Conservation (phyloP, 2,888 invertebrate species). For the Philaethria dido region DNA sequence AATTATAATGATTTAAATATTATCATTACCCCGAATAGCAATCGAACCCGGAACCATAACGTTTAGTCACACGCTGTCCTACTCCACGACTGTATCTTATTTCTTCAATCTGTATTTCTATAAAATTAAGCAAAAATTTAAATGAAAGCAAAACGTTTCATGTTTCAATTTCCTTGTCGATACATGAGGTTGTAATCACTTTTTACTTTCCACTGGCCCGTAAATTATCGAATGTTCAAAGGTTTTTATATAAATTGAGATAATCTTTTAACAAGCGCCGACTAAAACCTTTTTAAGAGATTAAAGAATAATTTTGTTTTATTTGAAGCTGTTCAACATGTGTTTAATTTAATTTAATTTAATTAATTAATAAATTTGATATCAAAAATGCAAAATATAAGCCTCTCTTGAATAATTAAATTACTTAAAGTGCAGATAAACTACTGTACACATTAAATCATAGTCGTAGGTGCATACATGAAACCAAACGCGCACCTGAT, state of each 20-base stretch:
- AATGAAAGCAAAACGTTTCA: neutral
- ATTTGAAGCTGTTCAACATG: neutral
- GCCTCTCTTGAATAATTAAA: too few species aligned
- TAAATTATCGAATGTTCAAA: constrained; percentile 9
- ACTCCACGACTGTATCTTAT: too few species aligned
- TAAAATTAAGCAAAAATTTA: neutral
- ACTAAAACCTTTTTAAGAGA: constrained; percentile 5
- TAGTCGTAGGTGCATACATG: too few species aligned
- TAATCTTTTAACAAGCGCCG: constrained; percentile 16
- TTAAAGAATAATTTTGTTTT: neutral
- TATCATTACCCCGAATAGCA: too few species aligned
- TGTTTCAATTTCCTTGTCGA: neutral
- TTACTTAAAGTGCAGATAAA: too few species aligned
- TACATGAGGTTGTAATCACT: constrained; percentile 1
- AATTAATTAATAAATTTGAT: neutral
- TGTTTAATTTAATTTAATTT: neutral
- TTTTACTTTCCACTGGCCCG: neutral
- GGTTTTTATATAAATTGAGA: constrained; percentile 11
- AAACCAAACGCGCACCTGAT: too few species aligned
- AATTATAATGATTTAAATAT: too few species aligned
- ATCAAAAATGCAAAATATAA: too few species aligned
- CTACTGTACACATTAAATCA: too few species aligned
- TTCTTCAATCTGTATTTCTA: too few species aligned
- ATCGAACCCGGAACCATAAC: too few species aligned
- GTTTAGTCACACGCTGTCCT: too few species aligned